Evolutionary conservation across 2,113 vertebrate genomes (phyloP), one percentile per base, ranked within the genome.

Genomic region (Embiotoca jacksoni): DNA sequence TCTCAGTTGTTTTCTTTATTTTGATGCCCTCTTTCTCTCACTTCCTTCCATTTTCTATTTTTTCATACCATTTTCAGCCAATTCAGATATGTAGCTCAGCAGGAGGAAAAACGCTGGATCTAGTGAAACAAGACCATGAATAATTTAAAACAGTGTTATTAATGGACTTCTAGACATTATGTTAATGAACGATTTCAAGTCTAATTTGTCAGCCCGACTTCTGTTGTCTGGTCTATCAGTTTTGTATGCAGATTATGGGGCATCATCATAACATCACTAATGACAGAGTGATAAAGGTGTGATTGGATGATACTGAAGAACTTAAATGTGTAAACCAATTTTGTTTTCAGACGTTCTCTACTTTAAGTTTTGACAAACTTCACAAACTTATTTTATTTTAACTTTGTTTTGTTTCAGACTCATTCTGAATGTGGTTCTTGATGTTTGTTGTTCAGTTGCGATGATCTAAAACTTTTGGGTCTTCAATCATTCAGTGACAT

Each of bases 51-150:
- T 10, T 23, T 46, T 44, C 3, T 10, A n/a, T 60, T 78, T 57
- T 58, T 68, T 9, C 31, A 9, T 11, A 60, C 93, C 92, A 88
- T 94, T 95, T 89, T 95, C 90, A 94, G 94, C 92, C 94, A 95
- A 96, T 95, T 92, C 94, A 95, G 92, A 95, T 91, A 93, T 93
- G 94, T 93, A 89, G 88, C 96, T 88, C 95, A 95, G 95, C 94
- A 89, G 94, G 95, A 79, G 90, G 92, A 92, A 95, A 96, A 95
- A 91, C 93, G 93, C 93, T 96, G 91, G 93, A 95, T 96, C 95
- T 93, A 91, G 93, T 95, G 95, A 96, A 96, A 97, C 95, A 96
- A 96, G 96, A 95, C 90, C 95, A 96, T 96, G 95, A 96, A 97
- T 96, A 96, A 96, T 95, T 96, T 95, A 96, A 81, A 96, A 94